These are phyloP conservation scores for Drosophila bocki DNA, from an alignment of 1,140 invertebrate genomes.

Conservation along the genomic window DNA sequence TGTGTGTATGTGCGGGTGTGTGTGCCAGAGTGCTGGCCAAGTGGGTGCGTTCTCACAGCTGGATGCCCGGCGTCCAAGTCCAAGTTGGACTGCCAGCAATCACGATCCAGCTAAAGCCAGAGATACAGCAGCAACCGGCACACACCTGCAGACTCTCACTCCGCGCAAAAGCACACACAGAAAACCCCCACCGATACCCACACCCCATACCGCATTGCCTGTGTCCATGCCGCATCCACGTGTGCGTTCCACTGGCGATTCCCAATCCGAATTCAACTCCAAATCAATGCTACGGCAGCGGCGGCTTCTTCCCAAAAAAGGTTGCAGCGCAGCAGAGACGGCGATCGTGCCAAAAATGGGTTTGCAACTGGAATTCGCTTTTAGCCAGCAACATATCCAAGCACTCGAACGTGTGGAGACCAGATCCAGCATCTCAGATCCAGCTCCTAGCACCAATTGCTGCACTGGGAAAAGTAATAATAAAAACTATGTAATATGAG, in stretches of 20 bases:
- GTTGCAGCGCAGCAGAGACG: constrained; percentile 16
- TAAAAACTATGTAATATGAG: neutral
- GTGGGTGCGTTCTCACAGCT: constrained; percentile 82
- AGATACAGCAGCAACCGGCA: constrained; percentile 30
- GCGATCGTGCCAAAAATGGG: constrained; percentile 81
- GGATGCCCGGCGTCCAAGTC: constrained; percentile 62
- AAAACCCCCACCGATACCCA: neutral
- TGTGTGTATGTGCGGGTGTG: constrained; percentile 42
- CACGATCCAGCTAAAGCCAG: constrained; percentile 54
- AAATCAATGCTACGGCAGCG: constrained; percentile 65
- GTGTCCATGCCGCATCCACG: constrained; percentile 52
- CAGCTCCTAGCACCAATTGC: constrained; percentile 28
- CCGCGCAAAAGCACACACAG: constrained; percentile 8
- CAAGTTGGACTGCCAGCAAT: constrained; percentile 62
- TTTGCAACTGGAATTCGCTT: constrained; percentile 83
- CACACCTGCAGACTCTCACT: constrained; percentile 66
- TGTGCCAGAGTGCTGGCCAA: constrained; percentile 53
- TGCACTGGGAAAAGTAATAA: neutral
- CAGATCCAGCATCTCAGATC: constrained; percentile 41
- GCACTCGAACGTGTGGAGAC: constrained; percentile 29
- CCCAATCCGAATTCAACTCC: constrained; percentile 42
- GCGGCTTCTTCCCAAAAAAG: constrained; percentile 15
- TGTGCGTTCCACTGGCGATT: constrained; percentile 73
- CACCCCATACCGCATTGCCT: neutral
- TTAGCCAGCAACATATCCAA: constrained; percentile 61